phyloP scores from a whole-genome alignment of 2,113 vertebrate species.

The Burhinus bistriatus region DNA sequence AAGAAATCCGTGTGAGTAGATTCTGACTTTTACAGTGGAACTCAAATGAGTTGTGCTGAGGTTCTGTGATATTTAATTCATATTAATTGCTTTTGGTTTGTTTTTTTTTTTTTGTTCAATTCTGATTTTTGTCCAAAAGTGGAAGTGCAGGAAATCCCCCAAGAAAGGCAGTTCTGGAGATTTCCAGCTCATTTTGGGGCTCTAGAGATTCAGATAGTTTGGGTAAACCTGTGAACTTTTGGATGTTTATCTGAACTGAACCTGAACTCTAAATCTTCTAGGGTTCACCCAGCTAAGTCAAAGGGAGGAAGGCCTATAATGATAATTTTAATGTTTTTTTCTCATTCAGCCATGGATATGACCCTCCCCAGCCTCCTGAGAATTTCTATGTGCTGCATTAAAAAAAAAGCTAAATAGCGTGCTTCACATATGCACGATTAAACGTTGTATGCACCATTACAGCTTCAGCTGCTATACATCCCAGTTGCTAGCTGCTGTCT shows the following conservation, averaged over 20 bases:
- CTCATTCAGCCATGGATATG: constrained; percentile 15
- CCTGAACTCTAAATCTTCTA: constrained; percentile 63
- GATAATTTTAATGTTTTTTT: constrained; percentile 61
- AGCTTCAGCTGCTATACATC: neutral
- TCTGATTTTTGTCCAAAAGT: constrained; percentile 26
- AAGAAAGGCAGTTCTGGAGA: constrained; percentile 36
- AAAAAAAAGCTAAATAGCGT: constrained; percentile 16
- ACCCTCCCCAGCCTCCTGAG: neutral
- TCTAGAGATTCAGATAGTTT: constrained; percentile 45
- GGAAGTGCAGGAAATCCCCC: constrained; percentile 15
- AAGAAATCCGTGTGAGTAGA: neutral
- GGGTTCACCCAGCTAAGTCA: constrained; percentile 38
- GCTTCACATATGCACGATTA: constrained; percentile 25
- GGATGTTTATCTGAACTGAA: constrained; percentile 70
- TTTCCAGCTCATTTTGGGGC: constrained; percentile 19
- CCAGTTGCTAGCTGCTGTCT: neutral
- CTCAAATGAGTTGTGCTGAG: neutral
- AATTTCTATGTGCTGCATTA: constrained; percentile 12
- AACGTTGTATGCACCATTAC: neutral
- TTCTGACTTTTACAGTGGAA: neutral
- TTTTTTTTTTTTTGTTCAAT: neutral
- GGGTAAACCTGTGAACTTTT: constrained; percentile 60
- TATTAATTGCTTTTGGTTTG: neutral
- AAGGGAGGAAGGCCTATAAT: constrained; percentile 53
- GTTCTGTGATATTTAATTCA: neutral